Percentiles rank a stretch among this genome's conserved stretches.
phyloP scores from a whole-genome alignment of 2,797 vertebrate genomes.

The Lophius americanus region DNA sequence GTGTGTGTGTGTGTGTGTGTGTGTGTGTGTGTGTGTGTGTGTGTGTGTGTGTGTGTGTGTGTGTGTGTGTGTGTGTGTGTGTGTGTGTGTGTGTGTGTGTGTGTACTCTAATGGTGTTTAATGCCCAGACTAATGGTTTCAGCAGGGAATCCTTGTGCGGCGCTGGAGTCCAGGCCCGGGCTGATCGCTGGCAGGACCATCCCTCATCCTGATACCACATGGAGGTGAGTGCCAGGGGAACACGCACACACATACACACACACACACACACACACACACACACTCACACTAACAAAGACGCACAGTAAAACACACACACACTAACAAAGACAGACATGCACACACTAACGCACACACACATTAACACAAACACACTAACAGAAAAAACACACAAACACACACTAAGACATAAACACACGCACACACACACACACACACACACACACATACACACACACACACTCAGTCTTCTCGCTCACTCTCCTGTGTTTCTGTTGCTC shows the following conservation, averaged over 20 bases:
- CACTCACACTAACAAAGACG: constrained; percentile 15
- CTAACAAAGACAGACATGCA: constrained; percentile 34
- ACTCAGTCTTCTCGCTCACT: constrained; percentile 42
- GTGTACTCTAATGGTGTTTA: constrained; percentile 93
- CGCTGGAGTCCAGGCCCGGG: constrained; percentile 93
- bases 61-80: constrained; percentile 35
- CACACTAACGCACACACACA: not conserved
- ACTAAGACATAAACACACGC: constrained; percentile 7
- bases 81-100: constrained; percentile 30
- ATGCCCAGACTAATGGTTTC: constrained; percentile 98
- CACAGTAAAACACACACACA: constrained; percentile 25
- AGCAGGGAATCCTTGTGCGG: constrained; percentile 97
- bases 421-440: constrained; percentile 18
- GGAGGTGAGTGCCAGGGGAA: constrained; percentile 76
- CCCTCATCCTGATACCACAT: constrained; percentile 90
- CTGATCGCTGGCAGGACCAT: constrained; percentile 97
- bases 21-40: constrained; percentile 26
- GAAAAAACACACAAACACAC: constrained; percentile 16
- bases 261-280: constrained; percentile 23
- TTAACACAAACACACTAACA: too few species aligned
- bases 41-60: constrained; percentile 16
- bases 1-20: constrained; percentile 27
- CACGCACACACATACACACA: constrained; percentile 36
- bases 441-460: constrained; percentile 25
- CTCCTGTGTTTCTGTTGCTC: constrained; percentile 49